Evolutionary conservation across 2,888 invertebrate species (phyloP), one percentile per base, ranked within the genome.

Genomic region (Bombylius major): DNA sequence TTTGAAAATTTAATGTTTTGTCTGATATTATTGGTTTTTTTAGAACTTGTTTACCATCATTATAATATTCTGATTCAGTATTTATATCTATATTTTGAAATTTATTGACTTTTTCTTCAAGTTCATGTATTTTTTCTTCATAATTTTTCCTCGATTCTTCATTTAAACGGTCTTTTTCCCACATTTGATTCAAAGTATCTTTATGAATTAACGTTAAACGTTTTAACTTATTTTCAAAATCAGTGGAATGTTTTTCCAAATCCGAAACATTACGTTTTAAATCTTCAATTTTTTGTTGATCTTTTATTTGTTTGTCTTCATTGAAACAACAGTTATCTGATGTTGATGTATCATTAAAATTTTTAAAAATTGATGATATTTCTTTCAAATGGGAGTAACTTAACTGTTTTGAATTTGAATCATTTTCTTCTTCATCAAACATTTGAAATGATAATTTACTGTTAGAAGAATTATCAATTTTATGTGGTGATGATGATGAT

Each of bases 1-100:
- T 23, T 23, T 23, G 23, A 3, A 3, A 23, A 23, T 23, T 23
- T 3, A 23, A 82, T 1, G 80, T 72, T 65, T 77, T 79, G 65
- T 79, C 78, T 13, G 80, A 74, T 45, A 76, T 71, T 59, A 82
- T 78, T 1, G 71, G 57, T 54, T 72, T 70, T 63, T 76, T 75
- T 11, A 65, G 65, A 7, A 73, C 69, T 13, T 70, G 69, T 55
- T 66, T 64, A 4, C 48, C 52, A 2, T 63, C 23, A 23, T 23
- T 23, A 23, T 23, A 23, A 23, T 23, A 23, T 23, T 23, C 23
- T 23, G 23, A 23, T 23, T 23, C 23, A 23, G 23, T 23, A 23
- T 23, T 11, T 8, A 4, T 42, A 42, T 5, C 11, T 1, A 42
- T 11, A 7, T 11, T 42, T 42, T 42, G 39, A 11, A 42, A 11